Evolutionary conservation across 2,797 vertebrate genomes (phyloP).

Genomic region (Scyliorhinus canicula): DNA sequence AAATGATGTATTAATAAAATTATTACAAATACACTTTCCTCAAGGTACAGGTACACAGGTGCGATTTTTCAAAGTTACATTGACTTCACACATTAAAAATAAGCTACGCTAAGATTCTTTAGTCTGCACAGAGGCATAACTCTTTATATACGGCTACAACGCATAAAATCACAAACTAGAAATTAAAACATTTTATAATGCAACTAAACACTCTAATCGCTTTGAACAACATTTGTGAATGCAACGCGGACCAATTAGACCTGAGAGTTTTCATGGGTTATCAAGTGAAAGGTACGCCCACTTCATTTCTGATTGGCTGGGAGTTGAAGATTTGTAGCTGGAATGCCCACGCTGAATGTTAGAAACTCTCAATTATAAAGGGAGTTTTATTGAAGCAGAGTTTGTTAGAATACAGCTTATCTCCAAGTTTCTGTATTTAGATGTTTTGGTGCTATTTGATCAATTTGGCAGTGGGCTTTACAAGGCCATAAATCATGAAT

Average conservation of each 20-base stretch:
- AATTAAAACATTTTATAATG: background rate
- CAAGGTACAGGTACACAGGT: background rate
- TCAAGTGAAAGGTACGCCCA: no score
- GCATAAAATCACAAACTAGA: background rate
- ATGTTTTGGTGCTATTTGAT: background rate
- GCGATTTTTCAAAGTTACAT: background rate
- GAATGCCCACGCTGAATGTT: background rate
- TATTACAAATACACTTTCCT: background rate
- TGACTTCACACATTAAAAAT: background rate
- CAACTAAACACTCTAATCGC: background rate
- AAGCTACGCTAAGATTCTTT: background rate
- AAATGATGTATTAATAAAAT: background rate
- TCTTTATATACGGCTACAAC: background rate
- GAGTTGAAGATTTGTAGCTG: background rate
- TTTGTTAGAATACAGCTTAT: background rate
- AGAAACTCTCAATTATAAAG: background rate
- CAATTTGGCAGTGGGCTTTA: background rate
- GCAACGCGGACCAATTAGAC: background rate
- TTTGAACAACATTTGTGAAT: background rate
- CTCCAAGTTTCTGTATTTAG: background rate
- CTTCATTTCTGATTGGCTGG: background rate
- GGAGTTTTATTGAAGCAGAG: background rate
- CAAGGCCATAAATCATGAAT: background rate
- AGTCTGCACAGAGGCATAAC: background rate
- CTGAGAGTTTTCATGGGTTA: background rate